Evolutionary conservation across 2,888 invertebrate species (phyloP), one percentile per base, ranked within the genome.

Genomic region (Pheosia tremula): DNA sequence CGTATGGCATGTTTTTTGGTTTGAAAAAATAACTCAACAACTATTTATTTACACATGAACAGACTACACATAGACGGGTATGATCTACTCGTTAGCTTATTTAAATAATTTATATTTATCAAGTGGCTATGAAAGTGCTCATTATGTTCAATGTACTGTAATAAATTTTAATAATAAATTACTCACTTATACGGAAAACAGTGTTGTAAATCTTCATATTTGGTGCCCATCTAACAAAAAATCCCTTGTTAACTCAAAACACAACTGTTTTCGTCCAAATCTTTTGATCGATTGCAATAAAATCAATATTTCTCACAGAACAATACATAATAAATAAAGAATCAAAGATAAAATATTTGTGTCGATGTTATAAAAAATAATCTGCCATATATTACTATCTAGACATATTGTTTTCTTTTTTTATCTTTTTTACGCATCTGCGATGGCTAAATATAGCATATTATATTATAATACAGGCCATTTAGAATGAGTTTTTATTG

Each of bases 381-480:
- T 39, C 55, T 39, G 53, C 36, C 10, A 53, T 50, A 53, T 50
- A 24, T 24, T 53, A 53, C 37, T 53, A 37, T 53, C 53, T 53
- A 37, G 36, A 36, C 53, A 5, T 53, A 39, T 55, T 39, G 37
- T 72, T 66, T 68, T 50, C 24, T 72, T 65, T 69, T 24, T 64
- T 78, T 76, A 79, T 79, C 77, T n/a, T 69, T 68, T 69, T 62
- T 77, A 68, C 74, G 77, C 66, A 58, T 67, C 64, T 62, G 55
- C 47, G 49, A 39, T 55, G 38, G 56, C 60, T 53, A 56, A 58
- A 56, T 58, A 56, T 57, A 45, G 59, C 43, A 37, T 41, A 50
- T 55, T 24, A 24, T 24, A 1, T 8, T 47, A 4, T 3, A 61
- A 61, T 53, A 38, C 24, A 37, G 53, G 53, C 10, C 53, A 53